phyloP scores from a whole-genome alignment of 35 echinoderm and acorn worm genomes.

The Ophiothrix spiculata region DNA sequence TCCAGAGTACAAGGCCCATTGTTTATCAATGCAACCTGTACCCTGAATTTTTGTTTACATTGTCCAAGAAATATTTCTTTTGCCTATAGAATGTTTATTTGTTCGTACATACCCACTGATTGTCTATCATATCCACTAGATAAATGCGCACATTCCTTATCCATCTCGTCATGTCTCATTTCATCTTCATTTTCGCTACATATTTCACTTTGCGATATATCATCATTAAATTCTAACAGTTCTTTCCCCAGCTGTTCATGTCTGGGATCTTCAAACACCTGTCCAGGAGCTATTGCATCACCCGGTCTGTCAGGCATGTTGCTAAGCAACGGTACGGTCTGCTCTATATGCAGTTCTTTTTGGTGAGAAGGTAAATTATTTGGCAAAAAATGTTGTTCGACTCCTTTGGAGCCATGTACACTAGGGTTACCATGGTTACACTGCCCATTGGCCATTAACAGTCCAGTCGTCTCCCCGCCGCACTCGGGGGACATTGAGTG shows the following conservation, averaged over 20 bases:
- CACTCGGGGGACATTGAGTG: slow-evolving; percentile 39
- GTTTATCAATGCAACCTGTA: too few relatives aligned
- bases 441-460: slow-evolving; percentile 1
- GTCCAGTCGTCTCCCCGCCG: slow-evolving; percentile 1
- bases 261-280: slow-evolving; percentile 85
- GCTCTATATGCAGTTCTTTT: slow-evolving; percentile 15
- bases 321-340: slow-evolving; percentile 6
- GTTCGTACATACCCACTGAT: not conserved
- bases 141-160: not conserved
- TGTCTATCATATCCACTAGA: not conserved
- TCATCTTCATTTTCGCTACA: slow-evolving; percentile 25
- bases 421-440: not conserved
- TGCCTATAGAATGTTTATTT: too few relatives aligned
- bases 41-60: too few relatives aligned
- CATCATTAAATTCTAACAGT: slow-evolving; percentile 68
- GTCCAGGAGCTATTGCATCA: slow-evolving; percentile 64
- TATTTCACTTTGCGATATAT: slow-evolving; percentile 42
- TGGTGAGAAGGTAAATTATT: slow-evolving; percentile 8
- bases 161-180: not conserved
- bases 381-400: not conserved
- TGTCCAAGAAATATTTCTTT: too few relatives aligned
- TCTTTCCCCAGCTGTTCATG: slow-evolving; percentile 90
- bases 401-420: slow-evolving; percentile 11
- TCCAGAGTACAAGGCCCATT: too few relatives aligned
- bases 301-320: slow-evolving; percentile 26